A percentile compares a stretch with the other conserved stretches of the same genome.
Conservation (phyloP, 2,797 vertebrate species). For the Petrocephalus sullivani region DNA sequence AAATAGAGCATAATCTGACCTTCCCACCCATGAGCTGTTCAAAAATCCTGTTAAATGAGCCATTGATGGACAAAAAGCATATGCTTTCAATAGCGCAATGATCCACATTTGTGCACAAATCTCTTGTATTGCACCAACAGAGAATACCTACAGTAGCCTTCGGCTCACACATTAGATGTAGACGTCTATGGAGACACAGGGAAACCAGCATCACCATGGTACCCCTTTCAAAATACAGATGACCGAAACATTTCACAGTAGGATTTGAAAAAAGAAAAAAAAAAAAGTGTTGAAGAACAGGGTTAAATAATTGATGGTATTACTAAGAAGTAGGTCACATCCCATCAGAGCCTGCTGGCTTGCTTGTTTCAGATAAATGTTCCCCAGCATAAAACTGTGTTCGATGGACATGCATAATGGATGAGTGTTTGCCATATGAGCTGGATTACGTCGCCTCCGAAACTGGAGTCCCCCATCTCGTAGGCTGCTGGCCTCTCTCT, state of each 20-base stretch:
- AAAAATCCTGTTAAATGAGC: too few relatives aligned
- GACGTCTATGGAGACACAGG: not conserved
- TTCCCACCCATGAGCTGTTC: too few relatives aligned
- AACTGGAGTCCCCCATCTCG: not conserved
- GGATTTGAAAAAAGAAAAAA: slow-evolving; percentile 17
- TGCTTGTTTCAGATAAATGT: slow-evolving; percentile 36
- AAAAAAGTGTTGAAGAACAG: slow-evolving; percentile 13
- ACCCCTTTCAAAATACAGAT: not conserved
- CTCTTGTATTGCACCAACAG: not conserved
- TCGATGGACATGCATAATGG: slow-evolving; percentile 25
- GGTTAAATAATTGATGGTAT: slow-evolving; percentile 28
- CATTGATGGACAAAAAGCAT: too few relatives aligned
- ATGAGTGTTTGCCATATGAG: slow-evolving; percentile 21
- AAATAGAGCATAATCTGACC: too few relatives aligned
- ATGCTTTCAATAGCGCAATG: too few relatives aligned
- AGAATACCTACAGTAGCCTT: not conserved
- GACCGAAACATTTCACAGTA: not conserved
- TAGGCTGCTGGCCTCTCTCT: not conserved
- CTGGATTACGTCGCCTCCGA: slow-evolving; percentile 27
- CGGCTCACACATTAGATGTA: not conserved
- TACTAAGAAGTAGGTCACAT: slow-evolving; percentile 34
- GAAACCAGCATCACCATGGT: not conserved
- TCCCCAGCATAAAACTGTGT: slow-evolving; percentile 24
- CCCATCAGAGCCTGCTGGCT: slow-evolving; percentile 29
- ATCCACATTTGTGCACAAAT: too few relatives aligned